These are phyloP conservation scores for Himalopsyche japonica DNA, from an alignment of 2,888 invertebrate genomes.

Conservation along the genomic window DNA sequence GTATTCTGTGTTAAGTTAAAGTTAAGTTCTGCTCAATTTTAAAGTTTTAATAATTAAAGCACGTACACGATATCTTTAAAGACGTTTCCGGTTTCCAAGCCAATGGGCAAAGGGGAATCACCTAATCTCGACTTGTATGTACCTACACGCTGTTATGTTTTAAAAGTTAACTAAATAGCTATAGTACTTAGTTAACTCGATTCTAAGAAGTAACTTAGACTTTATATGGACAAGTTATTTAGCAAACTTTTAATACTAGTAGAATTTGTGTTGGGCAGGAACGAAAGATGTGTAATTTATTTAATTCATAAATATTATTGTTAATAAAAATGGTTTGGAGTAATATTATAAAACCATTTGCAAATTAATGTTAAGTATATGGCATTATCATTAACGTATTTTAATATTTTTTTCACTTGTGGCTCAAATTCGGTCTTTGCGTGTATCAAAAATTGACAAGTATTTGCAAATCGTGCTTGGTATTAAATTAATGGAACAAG, in stretches of 20 bases:
- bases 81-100: not conserved
- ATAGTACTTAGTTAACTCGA: conserved; percentile 14
- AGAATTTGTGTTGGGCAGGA: no score
- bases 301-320: no score
- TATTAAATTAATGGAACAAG: no score
- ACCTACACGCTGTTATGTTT: not conserved
- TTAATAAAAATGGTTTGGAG: no score
- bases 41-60: not conserved
- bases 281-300: no score
- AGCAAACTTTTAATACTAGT: not conserved
- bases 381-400: no score
- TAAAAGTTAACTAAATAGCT: conserved; percentile 10
- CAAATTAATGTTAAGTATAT: no score
- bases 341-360: no score
- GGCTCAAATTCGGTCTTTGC: no score
- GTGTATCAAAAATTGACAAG: no score
- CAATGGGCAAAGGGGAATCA: not conserved
- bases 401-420: no score
- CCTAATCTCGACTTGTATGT: not conserved
- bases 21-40: not conserved
- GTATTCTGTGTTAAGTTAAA: not conserved
- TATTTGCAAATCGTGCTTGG: no score
- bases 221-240: not conserved
- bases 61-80: not conserved
- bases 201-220: not conserved